Percentiles rank a stretch among this genome's conserved stretches.
These are phyloP conservation scores for Athene noctua DNA, from an alignment of 2,113 vertebrate genomes.

Conservation along the genomic window DNA sequence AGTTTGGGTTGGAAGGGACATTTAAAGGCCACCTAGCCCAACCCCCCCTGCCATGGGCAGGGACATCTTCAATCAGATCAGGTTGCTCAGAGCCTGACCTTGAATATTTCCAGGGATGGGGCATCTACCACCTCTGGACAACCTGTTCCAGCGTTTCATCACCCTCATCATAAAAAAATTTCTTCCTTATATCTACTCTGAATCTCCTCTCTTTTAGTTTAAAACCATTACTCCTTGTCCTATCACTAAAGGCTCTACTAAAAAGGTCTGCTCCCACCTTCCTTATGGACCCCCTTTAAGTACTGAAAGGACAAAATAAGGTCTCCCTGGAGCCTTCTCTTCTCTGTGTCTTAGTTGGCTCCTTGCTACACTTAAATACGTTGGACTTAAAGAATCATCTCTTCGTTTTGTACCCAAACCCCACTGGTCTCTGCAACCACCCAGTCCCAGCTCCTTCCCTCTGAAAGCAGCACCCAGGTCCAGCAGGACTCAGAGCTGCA, in stretches of 20 bases:
- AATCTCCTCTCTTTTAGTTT: neutral
- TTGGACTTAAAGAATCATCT: neutral
- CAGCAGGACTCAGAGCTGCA: neutral
- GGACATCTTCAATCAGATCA: fast-evolving
- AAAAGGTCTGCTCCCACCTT: neutral
- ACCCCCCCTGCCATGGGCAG: fast-evolving
- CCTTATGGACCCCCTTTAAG: too few species aligned
- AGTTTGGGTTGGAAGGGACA: neutral
- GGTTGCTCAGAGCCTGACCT: neutral
- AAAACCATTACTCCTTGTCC: neutral
- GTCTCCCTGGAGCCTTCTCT: neutral
- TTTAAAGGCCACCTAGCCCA: fast-evolving
- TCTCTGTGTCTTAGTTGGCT: neutral
- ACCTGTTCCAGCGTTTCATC: neutral
- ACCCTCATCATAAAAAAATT: neutral
- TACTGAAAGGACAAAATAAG: too few species aligned
- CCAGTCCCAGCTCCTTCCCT: too few species aligned
- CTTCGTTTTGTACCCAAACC: neutral
- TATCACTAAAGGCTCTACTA: fast-evolving
- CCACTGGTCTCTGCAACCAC: fast-evolving
- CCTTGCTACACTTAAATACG: neutral
- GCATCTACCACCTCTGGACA: neutral
- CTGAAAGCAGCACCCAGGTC: neutral
- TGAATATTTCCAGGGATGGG: neutral
- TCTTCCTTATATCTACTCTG: neutral